A percentile compares a stretch with the other conserved stretches of the same genome.
Conservation (phyloP, 2,888 invertebrate species). For the Eretmocerus hayati region DNA sequence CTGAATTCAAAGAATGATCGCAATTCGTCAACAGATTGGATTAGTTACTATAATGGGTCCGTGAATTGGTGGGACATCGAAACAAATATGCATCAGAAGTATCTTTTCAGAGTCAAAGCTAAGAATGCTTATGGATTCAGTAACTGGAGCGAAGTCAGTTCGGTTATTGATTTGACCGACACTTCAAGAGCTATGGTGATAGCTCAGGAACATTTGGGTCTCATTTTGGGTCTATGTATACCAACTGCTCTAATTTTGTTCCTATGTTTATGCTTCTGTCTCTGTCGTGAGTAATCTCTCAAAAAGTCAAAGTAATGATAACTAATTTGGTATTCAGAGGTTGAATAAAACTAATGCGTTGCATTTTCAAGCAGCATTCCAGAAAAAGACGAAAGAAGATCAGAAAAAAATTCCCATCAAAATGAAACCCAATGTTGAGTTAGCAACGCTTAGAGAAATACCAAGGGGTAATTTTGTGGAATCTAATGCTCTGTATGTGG, state of each 20-base stretch:
- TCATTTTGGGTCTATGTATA: conserved; percentile 59
- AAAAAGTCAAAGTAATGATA: no score
- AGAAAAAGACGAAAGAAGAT: conserved; percentile 58
- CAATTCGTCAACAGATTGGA: conserved; percentile 49
- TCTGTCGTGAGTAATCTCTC: conserved; percentile 49
- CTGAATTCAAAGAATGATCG: conserved; percentile 24
- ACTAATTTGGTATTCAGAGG: no score
- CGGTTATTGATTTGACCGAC: conserved; percentile 53
- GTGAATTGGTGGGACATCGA: conserved; percentile 77
- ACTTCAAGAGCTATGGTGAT: conserved; percentile 44
- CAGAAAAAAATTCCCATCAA: conserved; percentile 61
- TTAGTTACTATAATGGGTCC: conserved; percentile 67
- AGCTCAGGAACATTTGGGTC: conserved; percentile 51
- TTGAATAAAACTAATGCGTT: no score
- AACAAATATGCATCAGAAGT: conserved; percentile 51
- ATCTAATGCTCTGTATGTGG: conserved; percentile 77
- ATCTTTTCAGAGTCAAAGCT: conserved; percentile 71
- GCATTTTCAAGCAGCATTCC: conserved; percentile 48
- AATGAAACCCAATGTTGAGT: conserved; percentile 68
- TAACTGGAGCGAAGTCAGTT: conserved; percentile 63
- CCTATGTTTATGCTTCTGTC: conserved; percentile 45
- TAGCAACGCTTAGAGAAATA: conserved; percentile 78
- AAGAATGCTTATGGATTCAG: conserved; percentile 79
- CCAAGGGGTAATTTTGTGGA: conserved; percentile 72
- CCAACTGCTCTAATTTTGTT: conserved; percentile 47